Conservation (phyloP, 1,140 invertebrate species). For the Oreohelix idahoensis region DNA sequence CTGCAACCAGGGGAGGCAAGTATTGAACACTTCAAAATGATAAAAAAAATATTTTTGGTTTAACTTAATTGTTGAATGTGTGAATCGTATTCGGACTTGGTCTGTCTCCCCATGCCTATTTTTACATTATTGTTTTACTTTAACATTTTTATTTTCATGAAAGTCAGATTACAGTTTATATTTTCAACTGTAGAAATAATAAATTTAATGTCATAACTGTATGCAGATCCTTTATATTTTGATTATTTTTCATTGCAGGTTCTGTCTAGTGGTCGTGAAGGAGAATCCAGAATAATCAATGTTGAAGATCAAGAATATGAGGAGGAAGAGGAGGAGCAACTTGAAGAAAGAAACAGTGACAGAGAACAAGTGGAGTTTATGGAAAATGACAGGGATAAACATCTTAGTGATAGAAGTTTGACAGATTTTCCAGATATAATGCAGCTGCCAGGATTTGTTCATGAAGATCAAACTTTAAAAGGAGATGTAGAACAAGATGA, state of each 20-base stretch:
- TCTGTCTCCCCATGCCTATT: too few relatives aligned
- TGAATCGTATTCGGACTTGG: too few relatives aligned
- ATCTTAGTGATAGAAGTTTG: slow-evolving; percentile 2
- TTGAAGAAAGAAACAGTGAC: slow-evolving; percentile 13
- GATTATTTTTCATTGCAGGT: neutral
- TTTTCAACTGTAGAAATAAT: too few relatives aligned
- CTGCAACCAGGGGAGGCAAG: slow-evolving; percentile 32
- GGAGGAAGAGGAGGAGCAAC: neutral
- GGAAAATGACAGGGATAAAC: neutral
- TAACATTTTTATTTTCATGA: too few relatives aligned
- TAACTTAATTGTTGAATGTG: too few relatives aligned
- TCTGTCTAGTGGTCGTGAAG: slow-evolving; percentile 39
- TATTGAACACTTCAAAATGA: neutral
- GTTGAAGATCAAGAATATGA: slow-evolving; percentile 46
- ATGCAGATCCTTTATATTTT: too few relatives aligned
- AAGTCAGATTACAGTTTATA: too few relatives aligned
- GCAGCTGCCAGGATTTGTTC: slow-evolving; percentile 39
- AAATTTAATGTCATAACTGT: too few relatives aligned
- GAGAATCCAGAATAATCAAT: slow-evolving; percentile 47
- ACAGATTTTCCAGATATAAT: slow-evolving; percentile 37
- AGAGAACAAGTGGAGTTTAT: slow-evolving; percentile 3
- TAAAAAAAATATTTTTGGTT: too few relatives aligned
- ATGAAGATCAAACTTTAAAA: slow-evolving; percentile 36
- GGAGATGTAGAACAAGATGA: slow-evolving; percentile 27
- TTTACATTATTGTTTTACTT: too few relatives aligned